A percentile compares a stretch with the other conserved stretches of the same genome.
phyloP scores from a whole-genome alignment of 2,888 invertebrate genomes.

The Platycnemis pennipes region DNA sequence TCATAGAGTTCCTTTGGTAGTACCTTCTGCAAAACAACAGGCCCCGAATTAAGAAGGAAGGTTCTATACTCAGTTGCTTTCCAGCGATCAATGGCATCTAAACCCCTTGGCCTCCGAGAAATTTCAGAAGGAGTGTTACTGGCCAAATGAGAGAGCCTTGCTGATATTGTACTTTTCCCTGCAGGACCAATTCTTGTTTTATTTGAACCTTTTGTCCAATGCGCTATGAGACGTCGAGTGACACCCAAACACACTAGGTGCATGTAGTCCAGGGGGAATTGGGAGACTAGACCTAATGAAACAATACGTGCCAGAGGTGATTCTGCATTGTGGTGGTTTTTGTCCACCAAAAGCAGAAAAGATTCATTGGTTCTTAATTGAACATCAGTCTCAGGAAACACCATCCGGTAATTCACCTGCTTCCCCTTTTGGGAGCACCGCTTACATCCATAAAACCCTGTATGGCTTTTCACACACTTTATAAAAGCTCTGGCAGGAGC shows the following conservation, averaged over 20 bases:
- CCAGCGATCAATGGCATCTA: background rate
- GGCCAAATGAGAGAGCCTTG: too few species aligned
- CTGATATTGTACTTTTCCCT: background rate
- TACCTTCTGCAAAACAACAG: background rate
- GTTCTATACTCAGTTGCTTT: background rate
- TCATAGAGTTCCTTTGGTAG: background rate
- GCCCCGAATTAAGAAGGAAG: background rate
- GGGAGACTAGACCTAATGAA: slow-evolving; percentile 73
- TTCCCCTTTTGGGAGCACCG: background rate
- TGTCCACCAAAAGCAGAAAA: background rate
- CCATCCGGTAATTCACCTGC: background rate
- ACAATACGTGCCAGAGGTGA: background rate
- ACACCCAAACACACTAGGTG: slow-evolving; percentile 74
- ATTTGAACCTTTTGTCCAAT: slow-evolving; percentile 70
- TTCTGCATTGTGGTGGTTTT: background rate
- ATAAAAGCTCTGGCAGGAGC: background rate
- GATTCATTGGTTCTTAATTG: background rate
- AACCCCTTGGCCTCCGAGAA: background rate
- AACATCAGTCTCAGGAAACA: background rate
- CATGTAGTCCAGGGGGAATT: slow-evolving; percentile 74
- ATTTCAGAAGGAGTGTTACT: too few species aligned
- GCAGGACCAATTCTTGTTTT: background rate
- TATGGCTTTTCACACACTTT: background rate
- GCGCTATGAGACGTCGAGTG: slow-evolving; percentile 72
- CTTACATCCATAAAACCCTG: background rate